These are phyloP conservation scores for Lordiphosa mommai DNA, from an alignment of 1,140 invertebrate species.

Conservation along the genomic window DNA sequence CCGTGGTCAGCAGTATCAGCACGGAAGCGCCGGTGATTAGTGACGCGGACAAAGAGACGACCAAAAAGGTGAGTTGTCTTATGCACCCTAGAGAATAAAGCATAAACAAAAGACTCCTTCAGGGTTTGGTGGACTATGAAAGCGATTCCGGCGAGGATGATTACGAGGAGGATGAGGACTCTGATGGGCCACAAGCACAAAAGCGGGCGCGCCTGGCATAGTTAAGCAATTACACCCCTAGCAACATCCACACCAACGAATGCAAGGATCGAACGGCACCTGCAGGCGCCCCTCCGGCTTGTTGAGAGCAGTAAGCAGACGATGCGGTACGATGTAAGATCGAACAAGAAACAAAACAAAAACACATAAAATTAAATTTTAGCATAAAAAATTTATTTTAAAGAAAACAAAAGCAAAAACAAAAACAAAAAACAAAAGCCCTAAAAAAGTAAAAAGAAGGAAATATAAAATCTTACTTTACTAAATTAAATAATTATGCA, in stretches of 20 bases:
- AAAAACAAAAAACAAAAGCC: conserved; percentile 15
- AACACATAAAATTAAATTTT: conserved; percentile 58
- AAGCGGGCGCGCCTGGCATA: conserved; percentile 78
- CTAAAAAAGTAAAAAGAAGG: conserved; percentile 62
- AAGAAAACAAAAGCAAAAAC: conserved; percentile 34
- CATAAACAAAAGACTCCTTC: neutral
- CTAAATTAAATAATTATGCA: conserved; percentile 54
- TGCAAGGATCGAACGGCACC: conserved; percentile 13
- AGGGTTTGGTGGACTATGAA: conserved; percentile 97
- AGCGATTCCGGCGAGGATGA: conserved; percentile 97
- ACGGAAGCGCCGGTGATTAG: conserved; percentile 20
- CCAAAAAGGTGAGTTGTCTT: conserved; percentile 45
- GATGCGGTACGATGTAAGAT: conserved; percentile 60
- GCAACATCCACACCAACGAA: conserved; percentile 30
- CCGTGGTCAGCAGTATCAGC: conserved; percentile 2
- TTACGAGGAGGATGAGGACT: conserved; percentile 90
- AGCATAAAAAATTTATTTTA: conserved; percentile 69
- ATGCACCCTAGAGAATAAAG: neutral
- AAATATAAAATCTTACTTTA: conserved; percentile 77
- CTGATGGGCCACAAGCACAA: conserved; percentile 71
- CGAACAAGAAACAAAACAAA: conserved; percentile 47
- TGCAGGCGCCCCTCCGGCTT: conserved; percentile 15
- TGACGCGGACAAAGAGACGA: conserved; percentile 53
- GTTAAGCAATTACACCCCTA: conserved; percentile 36
- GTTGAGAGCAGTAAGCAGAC: conserved; percentile 21